Percentiles rank a stretch among this genome's conserved stretches.
phyloP scores from a whole-genome alignment of 1,140 invertebrate genomes.

The Plectrocnemia conspersa region DNA sequence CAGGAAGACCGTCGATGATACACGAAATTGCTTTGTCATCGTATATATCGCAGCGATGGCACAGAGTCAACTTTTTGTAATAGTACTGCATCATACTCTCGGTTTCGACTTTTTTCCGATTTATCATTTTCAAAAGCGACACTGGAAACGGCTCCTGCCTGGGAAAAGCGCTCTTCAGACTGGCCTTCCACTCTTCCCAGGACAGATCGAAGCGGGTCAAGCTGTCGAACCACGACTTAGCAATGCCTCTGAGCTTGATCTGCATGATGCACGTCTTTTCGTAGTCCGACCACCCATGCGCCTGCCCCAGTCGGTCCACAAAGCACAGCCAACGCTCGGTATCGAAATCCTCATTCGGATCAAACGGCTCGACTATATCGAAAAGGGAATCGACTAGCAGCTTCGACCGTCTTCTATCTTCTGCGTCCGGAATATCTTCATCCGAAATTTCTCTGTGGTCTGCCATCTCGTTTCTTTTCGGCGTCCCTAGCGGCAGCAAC shows the following conservation, averaged over 20 bases:
- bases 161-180: not conserved
- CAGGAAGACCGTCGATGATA: not conserved
- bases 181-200: not conserved
- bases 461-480: too few relatives aligned
- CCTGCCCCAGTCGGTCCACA: constrained; percentile 13
- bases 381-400: too few relatives aligned
- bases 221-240: not conserved
- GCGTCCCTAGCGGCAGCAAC: too few relatives aligned
- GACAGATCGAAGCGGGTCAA: not conserved
- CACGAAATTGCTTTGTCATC: not conserved
- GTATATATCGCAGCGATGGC: not conserved
- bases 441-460: too few relatives aligned
- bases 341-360: not conserved
- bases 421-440: too few relatives aligned
- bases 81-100: constrained; percentile 10
- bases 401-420: too few relatives aligned
- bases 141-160: not conserved
- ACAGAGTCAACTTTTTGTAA: not conserved
- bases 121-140: not conserved
- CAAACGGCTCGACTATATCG: too few relatives aligned
- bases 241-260: not conserved
- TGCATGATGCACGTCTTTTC: not conserved
- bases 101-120: not conserved
- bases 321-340: not conserved
- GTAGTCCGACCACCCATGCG: constrained; percentile 3